phyloP scores from a whole-genome alignment of 2,888 invertebrate species.

The Clanis bilineata region DNA sequence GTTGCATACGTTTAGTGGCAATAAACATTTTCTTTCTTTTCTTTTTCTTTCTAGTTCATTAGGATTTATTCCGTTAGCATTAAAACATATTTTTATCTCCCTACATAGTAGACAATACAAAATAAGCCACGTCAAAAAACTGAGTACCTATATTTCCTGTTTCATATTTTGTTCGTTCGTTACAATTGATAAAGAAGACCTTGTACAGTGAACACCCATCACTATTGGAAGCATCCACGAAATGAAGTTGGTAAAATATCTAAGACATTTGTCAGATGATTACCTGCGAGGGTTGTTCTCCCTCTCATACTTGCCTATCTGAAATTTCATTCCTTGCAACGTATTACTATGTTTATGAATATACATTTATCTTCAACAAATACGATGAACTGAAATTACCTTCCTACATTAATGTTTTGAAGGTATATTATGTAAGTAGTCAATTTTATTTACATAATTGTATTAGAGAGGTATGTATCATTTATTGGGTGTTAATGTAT shows the following conservation, averaged over 20 bases:
- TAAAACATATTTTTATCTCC: no score
- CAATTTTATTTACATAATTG: no score
- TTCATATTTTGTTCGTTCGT: not conserved
- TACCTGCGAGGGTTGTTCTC: conserved; percentile 63
- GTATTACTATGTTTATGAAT: conserved; percentile 69
- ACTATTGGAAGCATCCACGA: conserved; percentile 56
- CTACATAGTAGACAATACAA: no score
- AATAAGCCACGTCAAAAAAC: not conserved
- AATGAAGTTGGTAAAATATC: conserved; percentile 80
- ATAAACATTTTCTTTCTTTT: no score
- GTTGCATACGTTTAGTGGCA: no score
- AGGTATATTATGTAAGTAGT: no score
- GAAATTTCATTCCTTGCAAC: conserved; percentile 61
- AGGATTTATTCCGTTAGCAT: no score
- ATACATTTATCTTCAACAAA: conserved; percentile 27
- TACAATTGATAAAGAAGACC: conserved; percentile 12
- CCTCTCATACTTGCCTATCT: conserved; percentile 61
- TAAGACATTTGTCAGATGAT: conserved; percentile 80
- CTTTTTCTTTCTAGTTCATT: no score
- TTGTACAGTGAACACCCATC: conserved; percentile 25
- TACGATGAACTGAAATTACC: not conserved
- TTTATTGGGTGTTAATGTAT: no score
- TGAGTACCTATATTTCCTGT: not conserved
- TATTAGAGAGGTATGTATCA: no score
- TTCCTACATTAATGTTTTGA: no score